phyloP scores from a whole-genome alignment of 2,797 vertebrate genomes.

The Eulemur mongoz region DNA sequence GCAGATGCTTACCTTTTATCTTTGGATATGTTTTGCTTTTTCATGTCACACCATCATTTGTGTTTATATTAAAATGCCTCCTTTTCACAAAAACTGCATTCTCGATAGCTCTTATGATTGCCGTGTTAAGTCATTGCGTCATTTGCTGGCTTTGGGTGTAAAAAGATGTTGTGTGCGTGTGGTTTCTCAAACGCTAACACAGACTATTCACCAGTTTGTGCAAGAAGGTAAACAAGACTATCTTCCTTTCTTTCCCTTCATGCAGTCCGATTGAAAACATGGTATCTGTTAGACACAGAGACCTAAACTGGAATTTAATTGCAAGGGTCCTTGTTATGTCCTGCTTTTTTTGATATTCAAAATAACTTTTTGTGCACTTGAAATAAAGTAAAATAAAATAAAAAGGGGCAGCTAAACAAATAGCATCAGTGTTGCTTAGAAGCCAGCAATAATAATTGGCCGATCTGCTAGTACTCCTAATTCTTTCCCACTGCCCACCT shows the following conservation, averaged over 20 bases:
- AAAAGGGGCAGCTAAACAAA: not conserved
- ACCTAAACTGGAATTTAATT: not conserved
- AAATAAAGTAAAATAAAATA: not conserved
- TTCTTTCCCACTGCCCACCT: not conserved
- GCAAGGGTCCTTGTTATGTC: not conserved
- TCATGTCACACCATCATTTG: not conserved
- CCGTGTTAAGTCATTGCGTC: not conserved
- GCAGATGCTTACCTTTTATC: not conserved
- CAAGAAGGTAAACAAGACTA: not conserved
- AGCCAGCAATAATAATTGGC: not conserved
- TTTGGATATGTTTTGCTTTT: slow-evolving; percentile 30
- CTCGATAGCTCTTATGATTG: not conserved
- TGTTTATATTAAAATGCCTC: slow-evolving; percentile 1
- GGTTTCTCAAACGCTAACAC: not conserved
- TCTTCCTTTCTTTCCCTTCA: not conserved
- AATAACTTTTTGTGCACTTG: not conserved
- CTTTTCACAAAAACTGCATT: slow-evolving; percentile 19
- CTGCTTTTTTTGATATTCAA: not conserved
- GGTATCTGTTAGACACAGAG: not conserved
- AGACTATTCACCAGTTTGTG: not conserved
- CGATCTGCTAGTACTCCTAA: not conserved
- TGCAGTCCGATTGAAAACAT: not conserved
- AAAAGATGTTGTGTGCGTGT: not conserved
- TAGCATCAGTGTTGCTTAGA: not conserved
- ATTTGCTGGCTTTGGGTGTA: not conserved